Conservation (phyloP, 2,113 vertebrate species). For the Hirundichthys speculiger region DNA sequence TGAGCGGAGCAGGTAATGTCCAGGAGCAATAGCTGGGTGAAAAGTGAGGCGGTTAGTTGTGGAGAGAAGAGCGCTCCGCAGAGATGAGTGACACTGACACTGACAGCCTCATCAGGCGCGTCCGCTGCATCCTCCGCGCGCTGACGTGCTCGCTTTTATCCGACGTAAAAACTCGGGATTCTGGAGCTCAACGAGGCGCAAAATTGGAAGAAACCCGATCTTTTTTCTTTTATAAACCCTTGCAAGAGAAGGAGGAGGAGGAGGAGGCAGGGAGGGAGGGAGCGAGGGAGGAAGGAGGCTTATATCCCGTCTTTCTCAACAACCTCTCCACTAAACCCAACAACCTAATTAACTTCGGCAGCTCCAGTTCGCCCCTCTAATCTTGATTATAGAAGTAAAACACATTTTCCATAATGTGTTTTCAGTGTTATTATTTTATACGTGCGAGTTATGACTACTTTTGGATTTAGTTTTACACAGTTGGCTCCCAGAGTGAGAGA, state of each 20-base stretch:
- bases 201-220: slow-evolving; percentile 21
- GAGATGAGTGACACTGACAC: too few species aligned
- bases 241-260: slow-evolving; percentile 41
- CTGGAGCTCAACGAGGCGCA: slow-evolving; percentile 11
- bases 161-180: neutral
- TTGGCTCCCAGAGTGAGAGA: slow-evolving; percentile 20
- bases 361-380: slow-evolving; percentile 13
- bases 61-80: neutral
- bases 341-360: slow-evolving; percentile 39
- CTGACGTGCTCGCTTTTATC: neutral
- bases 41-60: neutral
- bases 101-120: slow-evolving; percentile 17
- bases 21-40: neutral
- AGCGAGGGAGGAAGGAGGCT: slow-evolving; percentile 45
- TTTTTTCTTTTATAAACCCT: slow-evolving; percentile 59
- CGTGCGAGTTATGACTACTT: neutral
- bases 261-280: slow-evolving; percentile 24
- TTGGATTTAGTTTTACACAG: slow-evolving; percentile 21
- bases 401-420: neutral
- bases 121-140: slow-evolving; percentile 24
- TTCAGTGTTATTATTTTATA: neutral
- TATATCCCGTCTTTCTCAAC: slow-evolving; percentile 51
- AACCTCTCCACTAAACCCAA: slow-evolving; percentile 35
- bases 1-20: neutral
- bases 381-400: slow-evolving; percentile 6